phyloP scores from a whole-genome alignment of 2,888 invertebrate species.

The Masnerella sp. region DNA sequence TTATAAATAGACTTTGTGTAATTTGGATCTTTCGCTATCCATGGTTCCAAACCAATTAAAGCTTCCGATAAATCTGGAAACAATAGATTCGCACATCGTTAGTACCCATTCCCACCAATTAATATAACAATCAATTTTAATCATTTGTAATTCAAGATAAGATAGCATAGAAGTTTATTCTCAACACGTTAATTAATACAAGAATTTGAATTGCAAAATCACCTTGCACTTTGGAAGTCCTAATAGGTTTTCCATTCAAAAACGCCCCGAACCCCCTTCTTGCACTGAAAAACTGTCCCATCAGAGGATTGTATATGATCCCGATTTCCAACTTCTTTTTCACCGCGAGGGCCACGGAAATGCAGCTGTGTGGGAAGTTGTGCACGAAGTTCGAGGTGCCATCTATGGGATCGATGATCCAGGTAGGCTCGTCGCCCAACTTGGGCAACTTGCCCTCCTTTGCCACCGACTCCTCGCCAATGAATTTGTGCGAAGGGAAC shows the following conservation, averaged over 20 bases:
- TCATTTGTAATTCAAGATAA: too few species aligned
- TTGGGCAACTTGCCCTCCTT: conserved; percentile 78
- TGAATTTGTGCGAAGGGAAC: conserved; percentile 86
- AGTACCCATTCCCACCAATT: too few species aligned
- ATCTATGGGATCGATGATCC: conserved; percentile 93
- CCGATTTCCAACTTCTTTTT: conserved; percentile 82
- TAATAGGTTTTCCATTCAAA: conserved; percentile 83
- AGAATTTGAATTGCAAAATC: conserved; percentile 37
- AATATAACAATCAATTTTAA: too few species aligned
- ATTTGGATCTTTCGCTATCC: conserved; percentile 70
- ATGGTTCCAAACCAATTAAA: conserved; percentile 72
- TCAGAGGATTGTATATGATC: conserved; percentile 87
- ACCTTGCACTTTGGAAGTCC: conserved; percentile 80
- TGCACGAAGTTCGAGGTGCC: conserved; percentile 93
- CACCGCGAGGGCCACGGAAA: conserved; percentile 83
- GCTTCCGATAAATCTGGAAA: conserved; percentile 76
- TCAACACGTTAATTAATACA: too few species aligned
- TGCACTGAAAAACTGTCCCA: conserved; percentile 85
- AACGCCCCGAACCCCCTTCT: conserved; percentile 85
- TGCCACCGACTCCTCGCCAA: conserved; percentile 86
- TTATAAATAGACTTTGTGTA: conserved; percentile 66
- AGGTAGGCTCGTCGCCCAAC: conserved; percentile 88
- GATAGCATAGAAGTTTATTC: too few species aligned
- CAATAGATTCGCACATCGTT: conserved; percentile 11
- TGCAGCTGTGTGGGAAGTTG: conserved; percentile 83